Base-by-base conservation (phyloP, 2,888 invertebrate species). In the Ditylenchus weischeri region DNA sequence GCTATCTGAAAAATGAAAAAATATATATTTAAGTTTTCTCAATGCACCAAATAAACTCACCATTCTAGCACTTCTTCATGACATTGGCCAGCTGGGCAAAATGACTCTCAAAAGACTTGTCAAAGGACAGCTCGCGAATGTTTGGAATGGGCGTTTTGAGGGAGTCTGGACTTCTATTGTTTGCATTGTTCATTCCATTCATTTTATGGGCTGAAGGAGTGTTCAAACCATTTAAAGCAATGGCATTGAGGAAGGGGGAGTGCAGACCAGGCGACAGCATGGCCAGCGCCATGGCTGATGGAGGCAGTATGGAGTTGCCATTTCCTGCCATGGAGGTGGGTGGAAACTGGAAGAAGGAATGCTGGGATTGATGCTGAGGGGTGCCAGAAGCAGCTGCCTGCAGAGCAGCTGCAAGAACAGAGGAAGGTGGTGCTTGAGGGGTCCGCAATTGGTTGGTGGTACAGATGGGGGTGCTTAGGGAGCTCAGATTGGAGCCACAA, bases 341-440 rank as follows among this genome's bases (percentile, higher is more conserved):
- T 5, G 59, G 59, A 10, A 59, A 59, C n/a, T 59, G 54, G 54
- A 54, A 36, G 59, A 43, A 59, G 57, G 29, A 35, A 23, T 23
- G 57, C n/a, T 43, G 59, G 13, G 23, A 35, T 8, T 59, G 23
- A 19, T 59, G 59, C n/a, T 59, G 59, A 21, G 59, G 43, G 19
- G 48, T 38, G 47, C 69, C 23, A 15, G 69, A 48, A 21, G 68
- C 69, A 49, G 57, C 58, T 6, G 68, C 68, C 18, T 66, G 67
- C 19, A 68, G 21, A 21, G 68, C 66, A 21, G 68, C 68, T 15
- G 60, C 57, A 23, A 29, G 50, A 7, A 68, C 38, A 23, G 66
- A 51, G 13, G 66, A 54, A 19, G 67, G 43, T 36, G 65, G 49
- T 18, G 67, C 48, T 36, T 48, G 50, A 21, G 66, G 51, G n/a